Base-by-base conservation (phyloP, 2,888 invertebrate genomes). In the Operophtera brumata region DNA sequence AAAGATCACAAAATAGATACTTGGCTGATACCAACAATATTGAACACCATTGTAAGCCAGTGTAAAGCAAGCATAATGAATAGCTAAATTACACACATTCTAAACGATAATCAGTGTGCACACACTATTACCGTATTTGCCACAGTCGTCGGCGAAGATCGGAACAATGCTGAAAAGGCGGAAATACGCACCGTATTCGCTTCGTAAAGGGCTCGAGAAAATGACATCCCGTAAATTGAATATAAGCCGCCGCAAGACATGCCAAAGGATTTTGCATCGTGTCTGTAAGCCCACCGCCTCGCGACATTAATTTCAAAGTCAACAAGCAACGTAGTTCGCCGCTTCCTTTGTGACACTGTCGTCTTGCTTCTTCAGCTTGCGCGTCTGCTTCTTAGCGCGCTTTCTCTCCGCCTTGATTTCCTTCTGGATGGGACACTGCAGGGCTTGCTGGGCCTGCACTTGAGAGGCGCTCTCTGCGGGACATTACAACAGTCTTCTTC, bases 401-500 rank as follows among this genome's bases (percentile, higher is more conserved):
- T 49, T 57, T 26, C 46, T 57, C 37, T 57, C 57, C 37, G 57
- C 59, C 41, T 52, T 59, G 11, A 43, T 35, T 43, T 55, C 52
- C 46, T 59, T 59, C 26, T 40, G 52, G 10, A 49, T 10, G 20
- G 55, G 49, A 7, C 32, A 46, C 30, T 39, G 49, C 43, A 54
- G 56, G 8, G 44, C 49, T 12, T 50, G 52, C 14, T 35, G 32
- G 10, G 54, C 54, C 12, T 57, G 61, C 44, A 28, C 7, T 14
- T 54, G 59, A n/a, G 1, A 45, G 14, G 4, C 62, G 61, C 26
- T 65, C 65, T 8, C 47, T 36, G 1, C 65, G 55, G 36, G 56
- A 61, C 65, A 62, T 58, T 6, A 65, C 61, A 20, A 58, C 47
- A 49, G 61, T 59, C 36, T 50, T 62, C 36, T 43, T 61, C 30